Evolutionary conservation across 2,797 vertebrate genomes (phyloP), one percentile per base, ranked within the genome.

Genomic region (Anomalospiza imberbis): DNA sequence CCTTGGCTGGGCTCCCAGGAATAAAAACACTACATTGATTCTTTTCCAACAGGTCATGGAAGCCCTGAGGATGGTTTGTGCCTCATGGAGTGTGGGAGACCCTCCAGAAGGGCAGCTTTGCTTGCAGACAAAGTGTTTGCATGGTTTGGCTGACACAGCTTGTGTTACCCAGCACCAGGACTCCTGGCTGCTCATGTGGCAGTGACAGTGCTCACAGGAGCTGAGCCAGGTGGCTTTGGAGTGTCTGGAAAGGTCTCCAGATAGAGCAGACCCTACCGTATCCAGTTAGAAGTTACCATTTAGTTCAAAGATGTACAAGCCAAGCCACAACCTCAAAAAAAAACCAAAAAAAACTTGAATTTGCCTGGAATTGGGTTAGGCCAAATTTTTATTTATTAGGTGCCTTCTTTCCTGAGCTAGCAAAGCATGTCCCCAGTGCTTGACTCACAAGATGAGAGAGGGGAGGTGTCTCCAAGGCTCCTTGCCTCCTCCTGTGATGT

Each of bases 391-490:
- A 22, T 53, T 84, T 91, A 55, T 50, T 22, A 53, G 88, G 84
- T 94, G 93, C 92, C 94, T 96, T 95, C 77, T 82, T 63, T 89
- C 88, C 86, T 74, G 42, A 97, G 88, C 67, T 86, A 92, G 93
- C 66, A 85, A 85, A 92, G 67, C n/a, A 3, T 32, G 45, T 77
- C 61, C 73, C 53, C 72, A 57, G 75, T 0, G 0, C 67, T 70
- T 8, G 32, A 58, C 19, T 51, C 3, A 0, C 32, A 72, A 7
- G 54, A 48, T n/a, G 67, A 48, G 60, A 48, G 60, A 67, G 63
- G 34, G 44, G 29, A 50, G 7, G 45, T 47, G 32, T 66, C 55
- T 78, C 63, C 14, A 32, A 75, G 36, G 74, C 20, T 86, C 25
- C 32, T 34, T 38, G 22, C 17, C 15, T 22, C 51, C 26, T 89